A percentile compares a stretch with the other conserved stretches of the same genome.
Conservation (phyloP, 2,888 invertebrate species). For the Xestia xanthographa region DNA sequence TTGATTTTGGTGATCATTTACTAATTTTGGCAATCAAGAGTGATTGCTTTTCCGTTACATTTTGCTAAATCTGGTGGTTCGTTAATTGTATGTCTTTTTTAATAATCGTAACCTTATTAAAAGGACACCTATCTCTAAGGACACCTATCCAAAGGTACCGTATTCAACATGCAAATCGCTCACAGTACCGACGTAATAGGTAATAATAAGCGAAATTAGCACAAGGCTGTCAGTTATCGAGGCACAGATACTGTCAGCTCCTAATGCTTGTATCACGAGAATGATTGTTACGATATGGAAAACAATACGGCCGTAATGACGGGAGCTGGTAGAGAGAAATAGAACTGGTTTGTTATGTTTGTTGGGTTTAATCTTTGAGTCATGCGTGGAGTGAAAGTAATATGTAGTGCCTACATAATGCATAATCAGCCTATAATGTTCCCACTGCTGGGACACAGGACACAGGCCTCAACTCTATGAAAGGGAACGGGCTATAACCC, state of each 20-base stretch:
- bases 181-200: constrained; percentile 67
- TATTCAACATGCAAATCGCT: constrained; percentile 47
- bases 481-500: too few relatives aligned
- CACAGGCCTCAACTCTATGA: too few relatives aligned
- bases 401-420: not conserved
- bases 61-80: too few relatives aligned
- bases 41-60: too few relatives aligned
- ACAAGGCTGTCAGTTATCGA: constrained; percentile 79
- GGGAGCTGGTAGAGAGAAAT: constrained; percentile 24
- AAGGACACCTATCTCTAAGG: not conserved
- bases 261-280: constrained; percentile 72
- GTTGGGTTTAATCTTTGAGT: constrained; percentile 11
- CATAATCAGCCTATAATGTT: too few relatives aligned
- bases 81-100: too few relatives aligned
- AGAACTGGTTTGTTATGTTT: constrained; percentile 26
- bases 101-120: too few relatives aligned
- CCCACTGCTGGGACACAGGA: too few relatives aligned
- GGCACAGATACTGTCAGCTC: constrained; percentile 57
- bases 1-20: too few relatives aligned
- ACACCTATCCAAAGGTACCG: not conserved
- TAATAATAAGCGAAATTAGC: constrained; percentile 79
- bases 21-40: too few relatives aligned
- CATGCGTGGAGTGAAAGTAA: constrained; percentile 17
- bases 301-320: constrained; percentile 56
- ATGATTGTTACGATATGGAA: constrained; percentile 54